phyloP scores from a whole-genome alignment of 2,113 vertebrate species.

The Plestiodon gilberti region DNA sequence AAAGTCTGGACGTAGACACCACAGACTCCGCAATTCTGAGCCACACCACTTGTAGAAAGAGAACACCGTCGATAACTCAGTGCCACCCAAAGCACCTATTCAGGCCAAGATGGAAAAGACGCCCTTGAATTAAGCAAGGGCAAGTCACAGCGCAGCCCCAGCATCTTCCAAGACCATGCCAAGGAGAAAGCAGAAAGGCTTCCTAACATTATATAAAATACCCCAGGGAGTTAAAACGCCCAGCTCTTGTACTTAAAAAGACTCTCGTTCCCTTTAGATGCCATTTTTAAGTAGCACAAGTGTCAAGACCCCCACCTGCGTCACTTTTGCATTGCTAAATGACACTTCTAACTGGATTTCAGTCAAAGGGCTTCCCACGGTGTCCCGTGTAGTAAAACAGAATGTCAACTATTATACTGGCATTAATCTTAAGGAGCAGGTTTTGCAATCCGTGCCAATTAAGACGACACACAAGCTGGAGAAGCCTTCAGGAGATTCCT shows the following conservation, averaged over 20 bases:
- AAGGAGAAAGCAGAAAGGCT: not conserved
- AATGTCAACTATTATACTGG: too few species aligned
- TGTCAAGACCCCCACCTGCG: not conserved
- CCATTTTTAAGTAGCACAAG: not conserved
- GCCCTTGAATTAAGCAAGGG: not conserved
- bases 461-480: not conserved
- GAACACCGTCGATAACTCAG: not conserved
- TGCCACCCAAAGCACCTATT: not conserved
- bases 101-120: too few species aligned
- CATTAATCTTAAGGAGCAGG: not conserved
- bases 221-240: not conserved
- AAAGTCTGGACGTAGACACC: not conserved
- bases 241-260: not conserved
- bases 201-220: not conserved
- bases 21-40: too few species aligned
- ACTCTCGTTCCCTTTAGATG: not conserved
- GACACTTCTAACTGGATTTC: not conserved
- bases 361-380: not conserved
- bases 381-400: not conserved
- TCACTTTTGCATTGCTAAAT: too few species aligned
- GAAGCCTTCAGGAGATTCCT: not conserved
- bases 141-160: not conserved
- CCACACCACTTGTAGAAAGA: too few species aligned
- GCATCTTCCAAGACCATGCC: not conserved
- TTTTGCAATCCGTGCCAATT: not conserved